These are phyloP conservation scores for Peribatodes rhomboidaria DNA, from an alignment of 2,888 invertebrate species.

Conservation along the genomic window DNA sequence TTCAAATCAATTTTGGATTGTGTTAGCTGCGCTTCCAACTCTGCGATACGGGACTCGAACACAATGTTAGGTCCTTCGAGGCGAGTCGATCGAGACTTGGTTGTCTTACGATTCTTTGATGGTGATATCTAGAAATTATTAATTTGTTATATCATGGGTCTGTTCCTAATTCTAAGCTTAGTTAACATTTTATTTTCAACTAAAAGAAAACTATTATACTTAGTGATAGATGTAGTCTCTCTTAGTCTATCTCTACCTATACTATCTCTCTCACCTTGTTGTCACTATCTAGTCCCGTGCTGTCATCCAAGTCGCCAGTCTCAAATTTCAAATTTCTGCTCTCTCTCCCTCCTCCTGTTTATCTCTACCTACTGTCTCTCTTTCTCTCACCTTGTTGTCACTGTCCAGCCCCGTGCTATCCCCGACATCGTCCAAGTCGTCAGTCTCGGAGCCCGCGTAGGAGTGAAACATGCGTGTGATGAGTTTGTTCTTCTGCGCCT, in stretches of 20 bases:
- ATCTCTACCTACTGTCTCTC: no score
- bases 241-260: constrained; percentile 59
- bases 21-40: constrained; percentile 93
- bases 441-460: constrained; percentile 80
- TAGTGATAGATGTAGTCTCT: constrained; percentile 61
- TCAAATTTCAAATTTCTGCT: no score
- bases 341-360: constrained; percentile 74
- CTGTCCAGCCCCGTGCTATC: constrained; percentile 82
- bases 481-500: constrained; percentile 90
- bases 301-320: no score
- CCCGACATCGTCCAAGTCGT: constrained; percentile 76
- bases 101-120: constrained; percentile 68
- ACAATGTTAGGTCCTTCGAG: constrained; percentile 93
- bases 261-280: constrained; percentile 63
- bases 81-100: constrained; percentile 68
- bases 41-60: constrained; percentile 94
- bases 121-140: constrained; percentile 63
- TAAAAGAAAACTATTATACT: no score
- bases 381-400: constrained; percentile 72
- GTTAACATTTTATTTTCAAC: no score
- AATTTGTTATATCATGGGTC: background rate
- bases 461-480: constrained; percentile 88
- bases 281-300: constrained; percentile 66
- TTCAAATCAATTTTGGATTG: constrained; percentile 92
- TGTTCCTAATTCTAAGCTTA: no score